phyloP scores from a whole-genome alignment of 2,113 vertebrate species.

The Labeo catla region DNA sequence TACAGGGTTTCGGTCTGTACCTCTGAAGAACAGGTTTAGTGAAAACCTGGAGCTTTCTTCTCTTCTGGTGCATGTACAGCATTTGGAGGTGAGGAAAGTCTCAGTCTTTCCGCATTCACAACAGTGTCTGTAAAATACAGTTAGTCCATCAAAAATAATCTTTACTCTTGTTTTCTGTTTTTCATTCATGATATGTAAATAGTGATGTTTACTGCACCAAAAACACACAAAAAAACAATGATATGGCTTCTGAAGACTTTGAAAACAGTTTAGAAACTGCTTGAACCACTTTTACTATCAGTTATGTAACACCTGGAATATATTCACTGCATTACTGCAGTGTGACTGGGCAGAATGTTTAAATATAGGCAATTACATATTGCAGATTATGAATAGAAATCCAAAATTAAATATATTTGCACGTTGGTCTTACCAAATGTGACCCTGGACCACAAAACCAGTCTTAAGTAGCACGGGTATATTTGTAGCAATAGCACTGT shows the following conservation, averaged over 20 bases:
- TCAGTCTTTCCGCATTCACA: background rate
- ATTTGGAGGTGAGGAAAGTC: slow-evolving; percentile 81
- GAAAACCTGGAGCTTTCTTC: slow-evolving; percentile 91
- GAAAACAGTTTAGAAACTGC: background rate
- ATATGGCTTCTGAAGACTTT: background rate
- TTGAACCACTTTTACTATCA: background rate
- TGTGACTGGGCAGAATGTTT: background rate
- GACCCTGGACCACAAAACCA: too few species aligned
- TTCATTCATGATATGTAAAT: background rate
- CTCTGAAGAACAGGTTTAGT: slow-evolving; percentile 89
- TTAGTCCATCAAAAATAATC: too few species aligned
- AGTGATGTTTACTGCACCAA: background rate
- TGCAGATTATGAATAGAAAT: too few species aligned
- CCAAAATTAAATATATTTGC: too few species aligned
- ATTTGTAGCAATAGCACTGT: too few species aligned
- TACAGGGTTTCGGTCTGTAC: slow-evolving; percentile 89
- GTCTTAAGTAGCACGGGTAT: too few species aligned
- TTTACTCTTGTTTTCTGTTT: background rate
- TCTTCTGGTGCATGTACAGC: slow-evolving; percentile 86
- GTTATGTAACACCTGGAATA: background rate
- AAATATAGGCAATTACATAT: background rate
- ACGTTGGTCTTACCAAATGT: too few species aligned
- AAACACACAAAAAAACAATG: background rate
- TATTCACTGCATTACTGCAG: background rate
- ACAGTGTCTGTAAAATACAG: too few species aligned